Evolutionary conservation across 2,113 vertebrate genomes (phyloP).

Genomic region (Lynx canadensis): DNA sequence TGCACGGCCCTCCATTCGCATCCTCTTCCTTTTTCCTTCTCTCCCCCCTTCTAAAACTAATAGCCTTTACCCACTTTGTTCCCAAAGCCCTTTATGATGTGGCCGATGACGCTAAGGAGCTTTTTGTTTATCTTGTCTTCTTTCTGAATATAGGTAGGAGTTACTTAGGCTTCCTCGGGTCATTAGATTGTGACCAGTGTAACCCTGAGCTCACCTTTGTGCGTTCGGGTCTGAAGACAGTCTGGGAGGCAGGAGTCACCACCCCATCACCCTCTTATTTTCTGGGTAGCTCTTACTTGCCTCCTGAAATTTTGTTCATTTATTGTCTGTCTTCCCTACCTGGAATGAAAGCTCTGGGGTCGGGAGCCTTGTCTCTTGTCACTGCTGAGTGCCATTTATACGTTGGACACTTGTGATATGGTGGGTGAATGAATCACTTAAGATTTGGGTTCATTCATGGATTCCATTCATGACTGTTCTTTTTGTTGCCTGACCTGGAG

Average conservation of each 20-base stretch:
- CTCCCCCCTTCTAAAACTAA: background rate
- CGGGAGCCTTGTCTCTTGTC: background rate
- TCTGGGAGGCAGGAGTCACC: background rate
- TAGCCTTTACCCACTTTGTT: background rate
- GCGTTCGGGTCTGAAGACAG: background rate
- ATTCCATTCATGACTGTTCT: background rate
- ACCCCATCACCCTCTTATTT: background rate
- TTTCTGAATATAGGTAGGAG: background rate
- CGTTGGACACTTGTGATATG: background rate
- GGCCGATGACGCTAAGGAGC: too few species aligned
- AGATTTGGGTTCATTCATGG: background rate
- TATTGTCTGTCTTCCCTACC: background rate
- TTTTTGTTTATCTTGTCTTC: background rate
- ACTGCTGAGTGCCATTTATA: background rate
- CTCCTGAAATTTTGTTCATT: background rate
- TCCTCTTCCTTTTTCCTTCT: background rate
- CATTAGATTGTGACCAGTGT: background rate
- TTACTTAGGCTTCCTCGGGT: background rate
- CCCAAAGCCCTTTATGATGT: background rate
- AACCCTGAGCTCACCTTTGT: background rate
- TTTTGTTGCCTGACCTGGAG: background rate
- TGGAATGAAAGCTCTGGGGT: background rate
- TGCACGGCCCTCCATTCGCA: rapidly evolving
- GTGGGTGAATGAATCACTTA: background rate
- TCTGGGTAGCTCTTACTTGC: background rate